Base-by-base conservation (phyloP, 2,113 vertebrate species). In the Syngnathus floridae region DNA sequence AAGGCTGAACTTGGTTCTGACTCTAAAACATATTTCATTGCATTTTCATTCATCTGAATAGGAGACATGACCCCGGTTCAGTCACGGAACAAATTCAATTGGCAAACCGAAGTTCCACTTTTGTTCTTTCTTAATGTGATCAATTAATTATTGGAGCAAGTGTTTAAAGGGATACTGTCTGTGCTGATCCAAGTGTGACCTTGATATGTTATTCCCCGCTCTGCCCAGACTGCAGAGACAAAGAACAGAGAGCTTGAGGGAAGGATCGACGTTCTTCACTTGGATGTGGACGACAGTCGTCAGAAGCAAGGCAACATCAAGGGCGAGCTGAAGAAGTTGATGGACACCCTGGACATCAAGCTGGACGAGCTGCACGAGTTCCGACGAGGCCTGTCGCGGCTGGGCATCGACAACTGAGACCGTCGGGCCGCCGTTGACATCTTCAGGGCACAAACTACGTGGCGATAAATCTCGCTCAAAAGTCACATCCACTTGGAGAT, bases 351-450 rank as follows among this genome's bases (percentile, higher is more conserved):
- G 75, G 96, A 99, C 0, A 94, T 94, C 19, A 99, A 96, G 86
- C 94, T 99, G 17, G 95, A 98, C 35, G 97, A 96, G 87, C 91
- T 98, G 77, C 95, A 98, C 0, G 94, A 98, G 88, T 94, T 98
- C 84, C 91, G 95, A 70, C 89, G 95, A 80, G 94, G 93, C 62
- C 93, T 99, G 45, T 95, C 97, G 70, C 95, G 93, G 90, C 87
- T 98, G 38, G 95, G 94, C 43, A 55, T 91, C 1, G 94, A 97
- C 80, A 93, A 95, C 87, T 97, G 92, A 93, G 78, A 43, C 67
- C 71, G 74, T 64, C 54, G 70, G 57, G 73, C 67, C 77, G 70
- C 75, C 68, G 51, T 70, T 70, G 73, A 72, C 66, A 71, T 75
- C 70, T 73, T 81, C 72, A 76, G 78, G 70, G 70, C 68, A 75